Evolutionary conservation across 2,113 vertebrate genomes (phyloP).

Genomic region (Cynocephalus volans): DNA sequence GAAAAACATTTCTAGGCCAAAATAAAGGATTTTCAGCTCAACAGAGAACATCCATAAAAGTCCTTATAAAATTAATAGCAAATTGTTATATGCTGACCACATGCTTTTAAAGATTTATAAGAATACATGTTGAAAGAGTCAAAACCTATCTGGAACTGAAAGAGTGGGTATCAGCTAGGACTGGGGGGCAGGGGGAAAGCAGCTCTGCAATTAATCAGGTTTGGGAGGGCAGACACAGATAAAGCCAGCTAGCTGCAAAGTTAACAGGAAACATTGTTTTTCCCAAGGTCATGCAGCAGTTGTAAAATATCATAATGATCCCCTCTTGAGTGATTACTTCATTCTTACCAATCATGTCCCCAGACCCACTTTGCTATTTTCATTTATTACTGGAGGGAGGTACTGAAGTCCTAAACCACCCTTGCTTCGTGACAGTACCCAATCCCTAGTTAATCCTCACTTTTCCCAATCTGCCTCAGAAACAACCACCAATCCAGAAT

Average conservation of each 20-base stretch:
- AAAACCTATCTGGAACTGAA: constrained; percentile 40
- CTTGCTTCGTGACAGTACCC: constrained; percentile 21
- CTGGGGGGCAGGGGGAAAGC: background rate
- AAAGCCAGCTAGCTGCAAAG: constrained; percentile 53
- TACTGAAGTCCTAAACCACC: background rate
- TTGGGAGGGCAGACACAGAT: constrained; percentile 53
- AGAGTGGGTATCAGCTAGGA: constrained; percentile 33
- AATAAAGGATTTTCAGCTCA: constrained; percentile 37
- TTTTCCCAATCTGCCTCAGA: constrained; percentile 48
- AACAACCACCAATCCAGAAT: constrained; percentile 36
- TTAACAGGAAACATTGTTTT: constrained; percentile 65
- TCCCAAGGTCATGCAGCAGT: constrained; percentile 48
- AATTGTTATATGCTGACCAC: background rate
- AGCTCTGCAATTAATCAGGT: constrained; percentile 38
- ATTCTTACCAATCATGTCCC: constrained; percentile 44
- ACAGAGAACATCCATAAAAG: constrained; percentile 16
- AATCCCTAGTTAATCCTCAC: background rate
- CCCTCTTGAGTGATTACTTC: background rate
- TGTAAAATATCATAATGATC: constrained; percentile 68
- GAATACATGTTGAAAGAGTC: constrained; percentile 48
- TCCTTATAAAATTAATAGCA: constrained; percentile 45
- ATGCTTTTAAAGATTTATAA: constrained; percentile 44
- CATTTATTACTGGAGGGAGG: constrained; percentile 32
- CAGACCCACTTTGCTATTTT: constrained; percentile 48
- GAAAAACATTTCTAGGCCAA: constrained; percentile 57